Base-by-base conservation (phyloP, 2,113 vertebrate species). In the Pedionomus torquatus region DNA sequence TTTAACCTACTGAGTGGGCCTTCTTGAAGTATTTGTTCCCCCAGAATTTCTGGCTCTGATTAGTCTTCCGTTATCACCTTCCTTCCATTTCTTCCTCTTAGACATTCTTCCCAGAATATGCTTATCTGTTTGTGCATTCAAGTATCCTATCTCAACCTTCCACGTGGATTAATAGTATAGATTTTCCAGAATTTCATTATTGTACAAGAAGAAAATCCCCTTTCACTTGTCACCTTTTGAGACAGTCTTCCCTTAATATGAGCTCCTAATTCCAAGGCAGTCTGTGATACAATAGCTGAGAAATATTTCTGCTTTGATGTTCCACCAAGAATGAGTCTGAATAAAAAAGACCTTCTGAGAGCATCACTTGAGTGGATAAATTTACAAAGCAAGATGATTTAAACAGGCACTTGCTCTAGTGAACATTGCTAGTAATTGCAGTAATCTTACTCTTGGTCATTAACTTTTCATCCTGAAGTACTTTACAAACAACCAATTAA, bases 31-130 rank as follows among this genome's bases (percentile, higher is more conserved):
- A 89, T 76, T 89, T 89, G 17, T 84, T 10, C 10, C 91, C 46
- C 10, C 33, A 39, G 63, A 72, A 78, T 60, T 89, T 95, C 93
- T 89, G 31, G 24, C 41, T 89, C 49, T 77, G 20, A 11, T 81
- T 75, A 51, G 55, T 89, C n/a, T 95, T 93, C 21, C 23, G 17
- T 87, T 95, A 54, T 81, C 35, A 68, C 69, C 58, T 95, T 91
- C 91, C 60, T 89, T 94, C 24, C 9, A 79, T 69, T 90, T 92
- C 60, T 84, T 90, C 37, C 21, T 17, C 18, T 70, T 58, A 79
- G 35, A 89, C 7, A 2, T 85, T 76, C 89, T 93, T 7, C 48
- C 17, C 33, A 68, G 51, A 7, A 79, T 68, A 58, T 31, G 15
- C 33, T 91, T 95, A 70, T 55, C 52, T 87, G 19, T 46, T 21